phyloP scores from a whole-genome alignment of 30 jellyfish, hydroid and myxozoan species.

The Aurelia coerulea region DNA sequence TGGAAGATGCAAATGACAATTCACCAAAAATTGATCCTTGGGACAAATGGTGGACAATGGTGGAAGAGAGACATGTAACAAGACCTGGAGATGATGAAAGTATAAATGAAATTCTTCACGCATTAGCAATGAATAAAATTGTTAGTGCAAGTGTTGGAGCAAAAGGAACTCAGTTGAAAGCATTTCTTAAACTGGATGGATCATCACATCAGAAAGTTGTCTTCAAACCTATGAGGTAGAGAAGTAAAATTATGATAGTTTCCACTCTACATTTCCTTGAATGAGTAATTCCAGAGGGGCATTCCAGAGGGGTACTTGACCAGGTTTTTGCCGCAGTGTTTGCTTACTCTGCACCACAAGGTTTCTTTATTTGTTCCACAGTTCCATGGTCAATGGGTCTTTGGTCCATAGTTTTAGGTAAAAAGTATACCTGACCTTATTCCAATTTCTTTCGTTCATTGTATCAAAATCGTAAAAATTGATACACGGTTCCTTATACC shows the following conservation, averaged over 20 bases:
- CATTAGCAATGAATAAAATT: constrained; percentile 58
- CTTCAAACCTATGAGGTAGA: constrained; percentile 93
- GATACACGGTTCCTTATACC: too few relatives aligned
- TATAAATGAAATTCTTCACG: constrained; percentile 61
- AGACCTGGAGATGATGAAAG: constrained; percentile 5
- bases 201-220: constrained; percentile 82
- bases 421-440: too few relatives aligned
- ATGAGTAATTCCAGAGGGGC: background rate
- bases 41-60: constrained; percentile 96
- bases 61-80: constrained; percentile 71
- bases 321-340: background rate
- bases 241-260: background rate
- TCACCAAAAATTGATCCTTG: constrained; percentile 69
- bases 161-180: constrained; percentile 94
- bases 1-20: too few relatives aligned
- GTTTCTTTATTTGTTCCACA: too few relatives aligned
- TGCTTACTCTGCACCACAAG: too few relatives aligned
- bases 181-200: constrained; percentile 75
- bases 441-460: too few relatives aligned
- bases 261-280: background rate
- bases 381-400: too few relatives aligned
- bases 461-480: too few relatives aligned
- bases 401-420: too few relatives aligned
- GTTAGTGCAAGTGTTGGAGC: constrained; percentile 72
- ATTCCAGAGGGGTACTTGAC: background rate